Evolutionary conservation across 2,113 vertebrate genomes (phyloP), one percentile per base, ranked within the genome.

Genomic region (Ammodramus savannarum): DNA sequence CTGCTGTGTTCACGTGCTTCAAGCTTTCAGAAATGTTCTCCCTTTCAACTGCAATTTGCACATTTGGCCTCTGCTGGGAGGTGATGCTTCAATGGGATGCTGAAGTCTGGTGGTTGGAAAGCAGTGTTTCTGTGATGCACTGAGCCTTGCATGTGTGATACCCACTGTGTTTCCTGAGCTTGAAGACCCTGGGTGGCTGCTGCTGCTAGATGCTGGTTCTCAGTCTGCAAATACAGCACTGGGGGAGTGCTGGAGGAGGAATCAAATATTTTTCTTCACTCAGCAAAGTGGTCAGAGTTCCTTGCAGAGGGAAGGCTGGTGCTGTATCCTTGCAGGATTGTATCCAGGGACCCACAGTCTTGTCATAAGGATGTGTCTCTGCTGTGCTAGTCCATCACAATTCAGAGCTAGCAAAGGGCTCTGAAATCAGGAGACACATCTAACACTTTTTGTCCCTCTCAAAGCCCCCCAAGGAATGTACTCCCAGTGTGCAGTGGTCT

Each of bases 61-160:
- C 74, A 9, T 89, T 94, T 94, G 93, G 62, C 87, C 87, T 96
- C 81, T 91, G 71, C 87, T 83, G 81, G 86, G 91, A 94, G 78
- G 87, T 93, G 93, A 46, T 90, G 75, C 90, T 93, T 94, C 82
- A 55, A 44, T 59, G 63, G 66, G 81, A 85, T 91, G 75, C 87
- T 91, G 85, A 66, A 59, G 61, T 23, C 86, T 78, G 90, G 48
- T 69, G 69, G 66, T 7, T 65, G 71, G 77, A 43, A 83, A 55
- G 85, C 93, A 67, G 81, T 8, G 1, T 62, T 92, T 83, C 82
- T 41, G 72, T 76, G 67, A 57, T 57, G 54, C 21, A 2, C 46
- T 23, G 77, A 66, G 46, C 51, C 88, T 71, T 86, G 90, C 51
- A 31, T 39, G 6, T 32, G 72, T 57, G 57, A 31, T 81, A 59